A percentile compares a stretch with the other conserved stretches of the same genome.
Evolutionary conservation across 1,140 invertebrate genomes (phyloP).

Genomic region (Drosophila lacertosa): DNA sequence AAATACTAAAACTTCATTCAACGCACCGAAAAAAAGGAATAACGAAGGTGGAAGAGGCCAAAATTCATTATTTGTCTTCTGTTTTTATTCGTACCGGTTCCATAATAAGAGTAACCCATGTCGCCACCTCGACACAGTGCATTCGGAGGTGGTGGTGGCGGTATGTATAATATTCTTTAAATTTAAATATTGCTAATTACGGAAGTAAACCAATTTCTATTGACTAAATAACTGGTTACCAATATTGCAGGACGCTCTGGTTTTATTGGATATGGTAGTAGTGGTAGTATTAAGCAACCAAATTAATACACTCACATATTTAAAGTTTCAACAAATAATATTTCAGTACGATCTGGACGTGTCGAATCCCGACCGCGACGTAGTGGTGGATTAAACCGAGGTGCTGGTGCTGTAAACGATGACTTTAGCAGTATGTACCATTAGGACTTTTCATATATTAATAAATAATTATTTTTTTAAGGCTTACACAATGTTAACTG

Average conservation of each 20-base stretch:
- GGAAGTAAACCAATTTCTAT: neutral
- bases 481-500: slow-evolving; percentile 62
- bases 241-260: slow-evolving; percentile 23
- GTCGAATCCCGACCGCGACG: slow-evolving; percentile 36
- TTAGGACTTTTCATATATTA: neutral
- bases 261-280: slow-evolving; percentile 39
- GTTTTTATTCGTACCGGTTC: neutral
- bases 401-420: slow-evolving; percentile 24
- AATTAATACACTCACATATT: neutral
- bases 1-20: neutral
- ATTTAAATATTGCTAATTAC: neutral
- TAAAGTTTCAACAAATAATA: slow-evolving; percentile 6
- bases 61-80: slow-evolving; percentile 11
- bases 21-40: neutral
- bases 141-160: slow-evolving; percentile 21
- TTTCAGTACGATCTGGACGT: slow-evolving; percentile 42
- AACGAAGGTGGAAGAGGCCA: neutral
- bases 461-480: slow-evolving; percentile 17
- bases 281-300: neutral
- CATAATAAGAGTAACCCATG: slow-evolving; percentile 16
- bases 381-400: slow-evolving; percentile 42
- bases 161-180: neutral
- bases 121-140: slow-evolving; percentile 34
- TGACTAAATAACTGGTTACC: neutral
- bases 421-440: slow-evolving; percentile 44